Evolutionary conservation across 2,888 invertebrate genomes (phyloP), one percentile per base, ranked within the genome.

Genomic region (Xanthia icteritia): DNA sequence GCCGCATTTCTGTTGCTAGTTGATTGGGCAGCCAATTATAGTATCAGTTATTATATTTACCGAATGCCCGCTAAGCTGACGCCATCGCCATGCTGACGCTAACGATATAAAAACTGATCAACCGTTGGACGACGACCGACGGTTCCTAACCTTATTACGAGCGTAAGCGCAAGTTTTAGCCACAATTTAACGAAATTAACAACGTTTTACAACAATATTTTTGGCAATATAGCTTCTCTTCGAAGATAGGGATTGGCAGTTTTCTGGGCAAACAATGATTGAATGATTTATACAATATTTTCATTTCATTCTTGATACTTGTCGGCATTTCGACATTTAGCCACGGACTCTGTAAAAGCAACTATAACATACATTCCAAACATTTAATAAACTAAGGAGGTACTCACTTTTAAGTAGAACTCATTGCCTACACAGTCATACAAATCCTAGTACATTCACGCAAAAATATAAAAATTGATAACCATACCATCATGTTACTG

Each of bases 391-490:
- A 77, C 45, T 9, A 72, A 6, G 51, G 51, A 23, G 51, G 51
- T 51, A 3, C 39, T 8, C 23, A 17, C 1, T 13, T 36, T n/a
- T 15, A 54, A 17, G 36, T 27, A 51, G 15, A 54, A 42, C 2
- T 13, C 8, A 60, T 66, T 63, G 15, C 23, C 36, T 64, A 56
- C 15, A 60, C 42, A 54, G 13, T 58, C 17, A 39, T 67, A 51
- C 54, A 54, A 69, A 58, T 56, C 39, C 39, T 51, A 42, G 36
- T 66, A 72, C 9, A 51, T 61, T 66, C 39, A 71, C 54, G 61
- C 23, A 78, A 79, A 75, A 75, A 77, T 76, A 73, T 70, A 71
- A 69, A 66, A 72, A 70, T 64, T 58, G 80, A 70, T 78, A 27
- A 69, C 78, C 83, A 79, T 77, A 69, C 73, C 71, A 69, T 31